These are phyloP conservation scores for Lithophane ornitopus DNA, from an alignment of 2,888 invertebrate species.

Conservation along the genomic window DNA sequence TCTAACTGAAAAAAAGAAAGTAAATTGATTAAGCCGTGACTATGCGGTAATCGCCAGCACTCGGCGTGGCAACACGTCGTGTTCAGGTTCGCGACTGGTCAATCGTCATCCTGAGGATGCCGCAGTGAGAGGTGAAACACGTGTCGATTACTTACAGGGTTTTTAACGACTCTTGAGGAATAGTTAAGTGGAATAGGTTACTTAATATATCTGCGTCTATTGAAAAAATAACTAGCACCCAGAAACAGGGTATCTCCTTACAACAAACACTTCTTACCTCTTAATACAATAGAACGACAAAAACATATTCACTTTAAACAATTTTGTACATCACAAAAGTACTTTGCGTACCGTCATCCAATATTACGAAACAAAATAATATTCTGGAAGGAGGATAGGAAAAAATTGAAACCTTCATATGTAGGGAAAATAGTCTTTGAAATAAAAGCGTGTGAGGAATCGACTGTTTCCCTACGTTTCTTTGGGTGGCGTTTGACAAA, in stretches of 20 bases:
- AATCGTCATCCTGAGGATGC: too few species aligned
- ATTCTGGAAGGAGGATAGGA: constrained; percentile 59
- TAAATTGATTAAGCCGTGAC: too few species aligned
- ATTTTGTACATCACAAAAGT: constrained; percentile 66
- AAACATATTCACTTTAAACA: constrained; percentile 63
- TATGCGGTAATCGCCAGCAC: too few species aligned
- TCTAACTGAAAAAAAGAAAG: too few species aligned
- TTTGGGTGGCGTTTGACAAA: constrained; percentile 87
- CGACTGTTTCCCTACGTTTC: constrained; percentile 75
- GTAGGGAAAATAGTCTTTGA: constrained; percentile 65
- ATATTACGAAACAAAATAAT: constrained; percentile 69
- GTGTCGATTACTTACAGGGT: too few species aligned
- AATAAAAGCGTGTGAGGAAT: constrained; percentile 71
- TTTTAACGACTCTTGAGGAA: too few species aligned
- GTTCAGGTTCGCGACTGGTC: too few species aligned
- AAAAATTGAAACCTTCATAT: constrained; percentile 67
- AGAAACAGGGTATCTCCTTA: constrained; percentile 17
- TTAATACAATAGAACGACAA: constrained; percentile 54
- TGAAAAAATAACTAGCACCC: background rate
- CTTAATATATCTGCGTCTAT: too few species aligned
- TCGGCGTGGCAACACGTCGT: too few species aligned
- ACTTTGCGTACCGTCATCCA: constrained; percentile 64
- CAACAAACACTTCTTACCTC: constrained; percentile 21
- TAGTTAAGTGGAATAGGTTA: too few species aligned
- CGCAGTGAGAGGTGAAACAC: too few species aligned